These are phyloP conservation scores for Pelochelys cantorii DNA, from an alignment of 2,797 vertebrate genomes.

Conservation along the genomic window DNA sequence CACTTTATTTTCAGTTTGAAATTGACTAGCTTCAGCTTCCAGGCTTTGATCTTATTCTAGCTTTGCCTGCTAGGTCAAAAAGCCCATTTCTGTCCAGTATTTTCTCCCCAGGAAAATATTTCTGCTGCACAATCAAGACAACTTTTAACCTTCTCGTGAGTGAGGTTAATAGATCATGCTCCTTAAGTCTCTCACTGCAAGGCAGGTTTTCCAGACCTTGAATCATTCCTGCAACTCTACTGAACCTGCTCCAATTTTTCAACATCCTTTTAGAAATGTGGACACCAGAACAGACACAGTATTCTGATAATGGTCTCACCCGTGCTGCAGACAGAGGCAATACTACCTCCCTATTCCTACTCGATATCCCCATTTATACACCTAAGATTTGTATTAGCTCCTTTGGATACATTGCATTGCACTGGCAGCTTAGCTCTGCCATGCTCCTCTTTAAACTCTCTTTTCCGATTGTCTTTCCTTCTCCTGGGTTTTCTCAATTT, in stretches of 20 bases:
- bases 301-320: not conserved
- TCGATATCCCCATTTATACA: not conserved
- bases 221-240: constrained; percentile 36
- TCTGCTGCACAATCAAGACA: constrained; percentile 60
- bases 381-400: not conserved
- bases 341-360: not conserved
- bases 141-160: constrained; percentile 62
- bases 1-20: constrained; percentile 52
- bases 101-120: constrained; percentile 61
- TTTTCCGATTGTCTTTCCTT: not conserved
- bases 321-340: not conserved
- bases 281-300: constrained; percentile 19
- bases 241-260: constrained; percentile 45
- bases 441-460: not conserved
- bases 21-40: constrained; percentile 51
- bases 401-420: not conserved
- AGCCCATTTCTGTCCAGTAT: constrained; percentile 57
- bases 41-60: constrained; percentile 47
- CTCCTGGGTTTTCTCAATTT: constrained; percentile 11
- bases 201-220: constrained; percentile 38
- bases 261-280: constrained; percentile 36
- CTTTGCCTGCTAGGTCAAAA: constrained; percentile 52
- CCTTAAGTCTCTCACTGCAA: constrained; percentile 58
- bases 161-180: constrained; percentile 67
- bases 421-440: not conserved